phyloP scores from a whole-genome alignment of 35 echinoderm and acorn worm species.

The Ophioderma brevispina region DNA sequence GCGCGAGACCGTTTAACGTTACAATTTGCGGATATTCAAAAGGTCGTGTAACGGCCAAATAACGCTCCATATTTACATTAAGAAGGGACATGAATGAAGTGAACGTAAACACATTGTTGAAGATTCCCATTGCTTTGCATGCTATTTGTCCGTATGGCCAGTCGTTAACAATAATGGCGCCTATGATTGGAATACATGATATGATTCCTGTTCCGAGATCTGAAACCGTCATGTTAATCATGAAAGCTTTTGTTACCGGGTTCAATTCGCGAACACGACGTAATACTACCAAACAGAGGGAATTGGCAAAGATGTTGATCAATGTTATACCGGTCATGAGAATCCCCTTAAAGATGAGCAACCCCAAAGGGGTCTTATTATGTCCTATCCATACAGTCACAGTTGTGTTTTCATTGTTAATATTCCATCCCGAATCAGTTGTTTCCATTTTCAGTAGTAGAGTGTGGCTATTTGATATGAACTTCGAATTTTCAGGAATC shows the following conservation, averaged over 20 bases:
- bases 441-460: too few species aligned
- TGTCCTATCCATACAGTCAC: too few species aligned
- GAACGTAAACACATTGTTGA: not conserved
- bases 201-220: not conserved
- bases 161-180: not conserved
- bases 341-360: constrained; percentile 2
- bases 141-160: not conserved
- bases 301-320: not conserved
- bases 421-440: too few species aligned
- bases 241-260: not conserved
- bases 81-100: not conserved
- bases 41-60: not conserved
- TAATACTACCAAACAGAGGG: constrained; percentile 13
- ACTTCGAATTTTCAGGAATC: too few species aligned
- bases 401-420: too few species aligned
- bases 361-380: not conserved
- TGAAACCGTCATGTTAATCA: not conserved
- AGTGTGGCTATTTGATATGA: too few species aligned
- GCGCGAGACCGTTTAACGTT: not conserved
- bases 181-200: not conserved
- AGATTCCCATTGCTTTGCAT: not conserved
- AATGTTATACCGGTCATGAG: not conserved
- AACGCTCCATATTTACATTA: not conserved
- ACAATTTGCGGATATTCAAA: not conserved
- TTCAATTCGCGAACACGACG: constrained; percentile 4